Evolutionary conservation across 2,888 invertebrate species (phyloP).

Genomic region (Polydrusus cervinus): DNA sequence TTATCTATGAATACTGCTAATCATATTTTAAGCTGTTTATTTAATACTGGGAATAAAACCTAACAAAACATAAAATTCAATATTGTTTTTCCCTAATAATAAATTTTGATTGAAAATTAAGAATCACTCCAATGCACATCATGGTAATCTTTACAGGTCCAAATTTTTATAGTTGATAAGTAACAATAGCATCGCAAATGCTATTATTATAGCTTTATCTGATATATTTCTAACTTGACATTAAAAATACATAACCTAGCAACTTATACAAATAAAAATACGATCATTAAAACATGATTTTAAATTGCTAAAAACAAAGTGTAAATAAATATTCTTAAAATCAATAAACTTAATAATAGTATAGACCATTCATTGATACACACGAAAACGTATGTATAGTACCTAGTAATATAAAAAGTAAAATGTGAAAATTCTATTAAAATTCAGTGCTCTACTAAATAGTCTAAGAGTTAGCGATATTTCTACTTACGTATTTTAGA

Average conservation of each 20-base stretch:
- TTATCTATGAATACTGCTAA: no score
- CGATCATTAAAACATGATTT: slow-evolving; percentile 44
- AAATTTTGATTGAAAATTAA: slow-evolving; percentile 1
- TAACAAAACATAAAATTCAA: no score
- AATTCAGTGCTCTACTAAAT: background rate
- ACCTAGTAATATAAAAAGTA: slow-evolving; percentile 13
- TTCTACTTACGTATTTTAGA: no score
- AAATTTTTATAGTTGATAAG: slow-evolving; percentile 11
- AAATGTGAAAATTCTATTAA: background rate
- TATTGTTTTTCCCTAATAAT: background rate
- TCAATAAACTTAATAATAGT: slow-evolving; percentile 33
- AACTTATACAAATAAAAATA: slow-evolving; percentile 32
- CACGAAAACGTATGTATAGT: slow-evolving; percentile 7
- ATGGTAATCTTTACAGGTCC: slow-evolving; percentile 12
- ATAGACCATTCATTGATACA: slow-evolving; percentile 25
- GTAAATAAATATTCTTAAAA: slow-evolving; percentile 42
- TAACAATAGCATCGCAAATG: slow-evolving; percentile 26
- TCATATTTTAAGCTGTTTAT: no score
- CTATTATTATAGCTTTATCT: slow-evolving; percentile 18
- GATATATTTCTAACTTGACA: slow-evolving; percentile 31
- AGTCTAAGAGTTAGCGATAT: no score
- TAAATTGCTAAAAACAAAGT: slow-evolving; percentile 26
- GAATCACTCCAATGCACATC: slow-evolving; percentile 19
- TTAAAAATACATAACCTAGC: slow-evolving; percentile 40
- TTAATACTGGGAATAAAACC: no score